Evolutionary conservation across 2,888 invertebrate genomes (phyloP), one percentile per base, ranked within the genome.

Genomic region (Venusia cambrica): DNA sequence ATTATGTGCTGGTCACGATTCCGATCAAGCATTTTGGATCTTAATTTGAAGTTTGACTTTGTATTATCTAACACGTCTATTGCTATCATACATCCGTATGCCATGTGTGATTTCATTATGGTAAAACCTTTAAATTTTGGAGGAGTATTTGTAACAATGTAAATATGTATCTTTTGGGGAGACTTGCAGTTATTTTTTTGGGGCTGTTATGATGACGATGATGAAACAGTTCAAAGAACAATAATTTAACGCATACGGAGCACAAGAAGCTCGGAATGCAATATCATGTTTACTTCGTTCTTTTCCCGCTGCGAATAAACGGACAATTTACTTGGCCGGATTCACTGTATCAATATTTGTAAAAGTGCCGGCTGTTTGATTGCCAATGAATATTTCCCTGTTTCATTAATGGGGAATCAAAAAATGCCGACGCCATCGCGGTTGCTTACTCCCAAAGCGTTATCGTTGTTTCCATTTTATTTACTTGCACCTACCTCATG

Each of bases 341-440:
- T 64, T 68, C 62, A 56, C 61, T 62, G 46, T 54, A 53, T 54
- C 56, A 73, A 71, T 73, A 72, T 74, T 73, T 71, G 63, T 48
- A 34, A 51, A 61, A 60, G 58, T 59, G 54, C 57, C 51, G 58
- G 51, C 50, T 69, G 66, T 72, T 67, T 70, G 68, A 68, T 73
- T 68, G 64, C 64, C 61, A 62, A 63, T 67, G 62, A 69, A 67
- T 67, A 66, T 64, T 69, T 70, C 60, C 61, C 59, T 62, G 57
- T 61, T 68, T 57, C 58, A 67, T 65, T 64, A 69, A 66, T 57
- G 60, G 54, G 55, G 57, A 56, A 60, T 56, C 44, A 50, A 51
- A 58, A 63, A 62, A 61, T 49, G 46, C 57, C 51, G 51, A 37
- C 52, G 52, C 43, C 39, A 42, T 32, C 45, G 48, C 41, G 29